These are phyloP conservation scores for Calephelis nemesis DNA, from an alignment of 1,140 invertebrate genomes.

Conservation along the genomic window DNA sequence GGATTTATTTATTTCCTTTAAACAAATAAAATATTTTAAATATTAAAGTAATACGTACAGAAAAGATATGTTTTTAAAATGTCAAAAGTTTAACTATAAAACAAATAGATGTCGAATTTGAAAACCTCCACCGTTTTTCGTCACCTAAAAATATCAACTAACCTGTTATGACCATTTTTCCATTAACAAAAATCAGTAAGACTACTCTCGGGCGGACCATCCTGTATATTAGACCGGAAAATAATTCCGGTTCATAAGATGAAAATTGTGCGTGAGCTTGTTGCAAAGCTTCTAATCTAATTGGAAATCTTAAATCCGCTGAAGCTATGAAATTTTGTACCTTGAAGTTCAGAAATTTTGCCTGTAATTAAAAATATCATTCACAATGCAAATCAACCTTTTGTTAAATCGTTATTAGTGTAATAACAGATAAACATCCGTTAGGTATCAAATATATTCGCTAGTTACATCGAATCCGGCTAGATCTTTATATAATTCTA, in stretches of 20 bases:
- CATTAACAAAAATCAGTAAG: constrained; percentile 97
- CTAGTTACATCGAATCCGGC: too few species aligned
- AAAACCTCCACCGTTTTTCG: neutral
- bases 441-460: too few species aligned
- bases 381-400: too few species aligned
- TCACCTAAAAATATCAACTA: constrained; percentile 28
- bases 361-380: constrained; percentile 78
- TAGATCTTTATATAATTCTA: too few species aligned
- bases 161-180: constrained; percentile 98
- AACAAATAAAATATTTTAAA: too few species aligned
- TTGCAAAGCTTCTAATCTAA: constrained; percentile 96
- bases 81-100: neutral
- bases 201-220: constrained; percentile 98
- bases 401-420: too few species aligned
- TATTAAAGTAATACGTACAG: too few species aligned
- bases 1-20: too few species aligned
- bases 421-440: too few species aligned
- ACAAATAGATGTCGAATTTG: neutral
- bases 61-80: too few species aligned
- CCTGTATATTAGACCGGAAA: constrained; percentile 98
- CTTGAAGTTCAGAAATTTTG: constrained; percentile 98
- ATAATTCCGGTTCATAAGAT: constrained; percentile 94
- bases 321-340: constrained; percentile 99
- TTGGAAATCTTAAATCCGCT: constrained; percentile 98
- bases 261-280: constrained; percentile 97